A percentile compares a stretch with the other conserved stretches of the same genome.
These are phyloP conservation scores for Hypomesus transpacificus DNA, from an alignment of 2,113 vertebrate species.

Conservation along the genomic window DNA sequence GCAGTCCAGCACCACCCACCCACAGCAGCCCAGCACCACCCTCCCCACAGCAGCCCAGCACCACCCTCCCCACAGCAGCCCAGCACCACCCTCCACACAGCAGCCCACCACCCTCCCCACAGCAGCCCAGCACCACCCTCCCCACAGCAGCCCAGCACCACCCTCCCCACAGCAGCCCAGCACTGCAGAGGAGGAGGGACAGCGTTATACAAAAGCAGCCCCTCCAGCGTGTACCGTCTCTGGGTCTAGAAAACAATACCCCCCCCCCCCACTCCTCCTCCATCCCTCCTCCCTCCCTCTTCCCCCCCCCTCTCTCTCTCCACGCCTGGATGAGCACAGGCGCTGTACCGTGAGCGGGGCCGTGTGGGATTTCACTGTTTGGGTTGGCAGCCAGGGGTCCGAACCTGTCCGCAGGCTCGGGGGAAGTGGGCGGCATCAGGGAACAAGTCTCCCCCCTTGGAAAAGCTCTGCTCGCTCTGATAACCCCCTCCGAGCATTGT, in stretches of 20 bases:
- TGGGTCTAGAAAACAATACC: slow-evolving; percentile 47
- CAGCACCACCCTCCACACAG: too few relatives aligned
- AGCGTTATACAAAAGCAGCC: slow-evolving; percentile 4
- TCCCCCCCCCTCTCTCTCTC: slow-evolving; percentile 14
- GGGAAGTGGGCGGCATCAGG: slow-evolving; percentile 37
- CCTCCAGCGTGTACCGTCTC: slow-evolving; percentile 46
- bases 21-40: too few relatives aligned
- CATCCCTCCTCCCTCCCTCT: slow-evolving; percentile 19
- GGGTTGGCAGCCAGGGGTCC: slow-evolving; percentile 53
- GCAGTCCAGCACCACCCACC: too few relatives aligned
- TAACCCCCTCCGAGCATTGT: too few relatives aligned
- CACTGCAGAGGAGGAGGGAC: slow-evolving; percentile 18
- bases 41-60: too few relatives aligned
- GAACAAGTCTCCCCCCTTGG: slow-evolving; percentile 11
- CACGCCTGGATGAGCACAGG: slow-evolving; percentile 45
- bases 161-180: slow-evolving; percentile 21
- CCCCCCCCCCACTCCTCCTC: slow-evolving; percentile 23
- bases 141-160: neutral
- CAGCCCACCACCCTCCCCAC: too few relatives aligned
- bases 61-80: too few relatives aligned
- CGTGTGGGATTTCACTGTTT: slow-evolving; percentile 64
- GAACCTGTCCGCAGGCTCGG: slow-evolving; percentile 40
- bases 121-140: too few relatives aligned
- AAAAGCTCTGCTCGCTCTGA: neutral
- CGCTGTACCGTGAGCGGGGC: slow-evolving; percentile 55